These are phyloP conservation scores for Edolisoma coerulescens DNA, from an alignment of 2,113 vertebrate species.

Conservation along the genomic window DNA sequence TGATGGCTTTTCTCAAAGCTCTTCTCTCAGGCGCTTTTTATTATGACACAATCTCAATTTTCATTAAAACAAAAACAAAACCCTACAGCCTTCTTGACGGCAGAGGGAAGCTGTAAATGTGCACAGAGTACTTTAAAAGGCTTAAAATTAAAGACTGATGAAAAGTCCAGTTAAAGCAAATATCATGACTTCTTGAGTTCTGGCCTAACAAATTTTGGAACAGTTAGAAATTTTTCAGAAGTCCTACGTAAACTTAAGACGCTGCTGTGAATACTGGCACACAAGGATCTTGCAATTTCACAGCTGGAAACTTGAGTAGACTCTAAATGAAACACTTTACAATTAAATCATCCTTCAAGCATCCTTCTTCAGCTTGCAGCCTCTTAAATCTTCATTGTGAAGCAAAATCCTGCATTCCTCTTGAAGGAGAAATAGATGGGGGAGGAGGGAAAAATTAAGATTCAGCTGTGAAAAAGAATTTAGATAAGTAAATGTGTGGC, in stretches of 20 bases:
- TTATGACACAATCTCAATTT: background rate
- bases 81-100: background rate
- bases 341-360: slow-evolving; percentile 26
- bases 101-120: background rate
- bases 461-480: background rate
- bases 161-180: background rate
- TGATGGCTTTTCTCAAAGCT: background rate
- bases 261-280: background rate
- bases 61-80: background rate
- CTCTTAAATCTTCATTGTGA: background rate
- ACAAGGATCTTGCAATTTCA: background rate
- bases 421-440: background rate
- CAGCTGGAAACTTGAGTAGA: slow-evolving; percentile 11
- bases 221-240: background rate
- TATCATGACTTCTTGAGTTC: background rate
- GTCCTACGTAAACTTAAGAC: background rate
- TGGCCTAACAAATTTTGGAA: background rate
- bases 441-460: background rate
- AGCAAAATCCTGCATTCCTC: background rate
- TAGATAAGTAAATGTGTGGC: background rate
- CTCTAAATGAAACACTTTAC: background rate
- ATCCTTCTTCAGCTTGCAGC: background rate
- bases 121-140: background rate
- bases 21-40: background rate
- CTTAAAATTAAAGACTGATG: background rate